Evolutionary conservation across 2,113 vertebrate genomes (phyloP).

Genomic region (Hydrolagus affinis): DNA sequence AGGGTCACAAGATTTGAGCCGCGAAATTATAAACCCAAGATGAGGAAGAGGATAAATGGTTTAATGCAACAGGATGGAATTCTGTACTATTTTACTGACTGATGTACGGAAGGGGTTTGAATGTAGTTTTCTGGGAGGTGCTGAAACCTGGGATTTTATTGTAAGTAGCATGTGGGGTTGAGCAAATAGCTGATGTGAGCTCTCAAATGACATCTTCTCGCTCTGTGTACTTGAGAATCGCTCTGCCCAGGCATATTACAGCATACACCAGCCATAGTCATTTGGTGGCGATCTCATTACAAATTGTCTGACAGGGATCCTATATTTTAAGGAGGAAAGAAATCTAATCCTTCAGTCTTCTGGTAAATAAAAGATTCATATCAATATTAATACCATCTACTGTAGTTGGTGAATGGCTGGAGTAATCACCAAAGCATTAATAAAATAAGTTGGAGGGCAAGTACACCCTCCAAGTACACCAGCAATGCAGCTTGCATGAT

Average conservation of each 20-base stretch:
- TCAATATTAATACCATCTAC: not conserved
- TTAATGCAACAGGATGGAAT: not conserved
- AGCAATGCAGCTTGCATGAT: not conserved
- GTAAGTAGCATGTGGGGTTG: not conserved
- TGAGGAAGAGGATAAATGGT: not conserved
- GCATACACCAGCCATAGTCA: not conserved
- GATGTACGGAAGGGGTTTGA: not conserved
- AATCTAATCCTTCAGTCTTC: not conserved
- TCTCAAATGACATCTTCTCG: not conserved
- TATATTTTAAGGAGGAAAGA: no score
- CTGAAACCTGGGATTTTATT: not conserved
- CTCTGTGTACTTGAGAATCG: not conserved
- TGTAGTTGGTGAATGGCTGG: not conserved
- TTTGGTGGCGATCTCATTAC: not conserved
- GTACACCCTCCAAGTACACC: no score
- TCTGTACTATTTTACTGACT: not conserved
- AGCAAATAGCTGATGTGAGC: not conserved
- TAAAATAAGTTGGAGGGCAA: not conserved
- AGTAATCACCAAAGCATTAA: not conserved
- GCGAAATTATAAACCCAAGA: constrained; percentile 11
- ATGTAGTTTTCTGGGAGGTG: not conserved
- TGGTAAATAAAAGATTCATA: not conserved
- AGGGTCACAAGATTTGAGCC: not conserved
- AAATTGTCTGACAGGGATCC: not conserved
- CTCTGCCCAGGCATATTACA: not conserved